Evolutionary conservation across 1,140 invertebrate species (phyloP).

Genomic region (Nomia melanderi): DNA sequence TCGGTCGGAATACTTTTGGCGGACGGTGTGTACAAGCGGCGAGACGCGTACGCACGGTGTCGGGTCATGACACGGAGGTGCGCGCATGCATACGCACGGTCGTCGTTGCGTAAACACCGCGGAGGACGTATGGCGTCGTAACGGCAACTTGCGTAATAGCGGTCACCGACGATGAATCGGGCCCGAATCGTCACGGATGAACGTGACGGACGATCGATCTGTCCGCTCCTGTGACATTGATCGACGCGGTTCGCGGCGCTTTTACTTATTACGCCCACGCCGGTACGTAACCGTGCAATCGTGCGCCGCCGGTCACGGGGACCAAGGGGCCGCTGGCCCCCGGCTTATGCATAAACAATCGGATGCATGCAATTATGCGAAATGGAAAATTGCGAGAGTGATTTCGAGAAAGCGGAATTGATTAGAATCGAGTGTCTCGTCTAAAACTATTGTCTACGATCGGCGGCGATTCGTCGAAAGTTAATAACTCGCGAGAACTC

Average conservation of each 20-base stretch:
- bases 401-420: too few relatives aligned
- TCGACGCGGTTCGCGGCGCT: constrained; percentile 42
- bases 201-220: constrained; percentile 45
- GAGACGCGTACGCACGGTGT: too few relatives aligned
- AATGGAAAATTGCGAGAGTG: not conserved
- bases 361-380: too few relatives aligned
- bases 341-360: constrained; percentile 4
- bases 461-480: too few relatives aligned
- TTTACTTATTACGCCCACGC: constrained; percentile 45
- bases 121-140: constrained; percentile 22
- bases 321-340: constrained; percentile 20
- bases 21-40: too few relatives aligned
- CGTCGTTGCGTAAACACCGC: constrained; percentile 50
- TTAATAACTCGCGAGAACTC: too few relatives aligned
- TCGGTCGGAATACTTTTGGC: too few relatives aligned
- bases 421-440: too few relatives aligned
- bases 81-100: not conserved
- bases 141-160: constrained; percentile 51
- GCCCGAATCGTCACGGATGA: constrained; percentile 1
- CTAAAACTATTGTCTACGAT: too few relatives aligned
- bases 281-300: constrained; percentile 14
- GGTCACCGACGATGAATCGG: constrained; percentile 17
- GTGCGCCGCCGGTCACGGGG: not conserved
- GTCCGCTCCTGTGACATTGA: constrained; percentile 41
- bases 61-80: not conserved